Conservation (phyloP, 2,113 vertebrate genomes). For the Paradisaea rubra region DNA sequence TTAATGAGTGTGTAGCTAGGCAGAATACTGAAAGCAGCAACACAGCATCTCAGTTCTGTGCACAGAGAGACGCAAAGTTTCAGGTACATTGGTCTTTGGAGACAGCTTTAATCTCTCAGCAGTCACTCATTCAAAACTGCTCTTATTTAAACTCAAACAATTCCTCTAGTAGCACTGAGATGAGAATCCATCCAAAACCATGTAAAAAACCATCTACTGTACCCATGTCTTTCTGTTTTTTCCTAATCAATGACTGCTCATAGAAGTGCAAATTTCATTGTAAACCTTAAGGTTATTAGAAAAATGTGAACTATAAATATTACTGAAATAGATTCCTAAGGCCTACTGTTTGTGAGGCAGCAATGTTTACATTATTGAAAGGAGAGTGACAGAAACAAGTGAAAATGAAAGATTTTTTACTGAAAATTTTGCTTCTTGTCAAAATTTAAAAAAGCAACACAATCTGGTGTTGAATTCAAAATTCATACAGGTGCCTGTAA, state of each 20-base stretch:
- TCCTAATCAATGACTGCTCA: neutral
- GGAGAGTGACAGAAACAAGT: neutral
- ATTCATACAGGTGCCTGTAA: neutral
- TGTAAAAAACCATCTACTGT: neutral
- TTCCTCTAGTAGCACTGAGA: neutral
- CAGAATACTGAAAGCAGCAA: neutral
- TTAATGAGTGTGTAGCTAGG: neutral
- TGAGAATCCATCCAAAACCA: neutral
- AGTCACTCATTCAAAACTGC: neutral
- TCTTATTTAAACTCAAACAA: neutral
- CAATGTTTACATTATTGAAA: neutral
- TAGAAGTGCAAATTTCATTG: neutral
- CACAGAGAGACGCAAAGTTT: neutral
- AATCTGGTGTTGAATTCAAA: neutral
- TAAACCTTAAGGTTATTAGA: neutral
- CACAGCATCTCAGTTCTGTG: neutral
- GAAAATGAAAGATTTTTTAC: neutral
- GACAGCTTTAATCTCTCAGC: neutral
- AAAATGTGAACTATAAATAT: neutral
- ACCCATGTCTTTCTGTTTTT: neutral
- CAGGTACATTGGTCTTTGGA: neutral
- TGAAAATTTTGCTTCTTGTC: neutral
- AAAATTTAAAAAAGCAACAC: neutral
- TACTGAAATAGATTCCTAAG: neutral
- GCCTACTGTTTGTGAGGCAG: neutral